Evolutionary conservation across 2,113 vertebrate species (phyloP), one percentile per base, ranked within the genome.

Genomic region (Platysteira castanea): DNA sequence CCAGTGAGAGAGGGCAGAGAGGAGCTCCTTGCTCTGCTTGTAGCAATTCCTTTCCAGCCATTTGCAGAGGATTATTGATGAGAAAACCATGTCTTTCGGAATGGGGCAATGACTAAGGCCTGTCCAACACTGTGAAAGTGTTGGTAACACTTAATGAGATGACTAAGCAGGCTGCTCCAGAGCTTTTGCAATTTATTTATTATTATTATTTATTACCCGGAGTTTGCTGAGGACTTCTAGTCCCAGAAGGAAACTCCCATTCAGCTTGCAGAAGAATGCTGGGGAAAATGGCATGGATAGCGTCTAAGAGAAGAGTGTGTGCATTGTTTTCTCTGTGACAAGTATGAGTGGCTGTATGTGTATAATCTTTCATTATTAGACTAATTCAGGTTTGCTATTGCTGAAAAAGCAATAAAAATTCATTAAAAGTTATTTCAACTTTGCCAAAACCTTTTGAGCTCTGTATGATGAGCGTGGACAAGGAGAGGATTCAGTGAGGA

Each of bases 171-270:
- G 71, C 80, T 87, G 76, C 83, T 96, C 21, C 49, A 39, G 71
- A 69, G 68, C 68, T 84, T 89, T 87, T 74, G 69, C 65, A 71
- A 83, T 86, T 70, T 93, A 88, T 95, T 95, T 96, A 61, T 93
- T 93, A 70, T 92, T 91, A 57, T 91, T 96, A 93, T 96, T 96
- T 96, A 90, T 96, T 97, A 83, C 76, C 87, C 73, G 75, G 65
- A 87, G 68, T 89, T 95, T 93, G 71, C 85, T 93, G 83, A 81
- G 64, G 68, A 81, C 64, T 92, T 47, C 78, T 78, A 56, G 68
- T 86, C 91, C 60, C 88, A 90, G 76, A 81, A 92, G 81, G 88
- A 90, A 71, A 86, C 68, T 88, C n/a, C 35, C 24, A 31, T 94
- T 88, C 60, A 78, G 8, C n/a, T 87, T 74, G 76, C 76, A 90